Base-by-base conservation (phyloP, 2,888 invertebrate species). In the Spilarctia lutea region DNA sequence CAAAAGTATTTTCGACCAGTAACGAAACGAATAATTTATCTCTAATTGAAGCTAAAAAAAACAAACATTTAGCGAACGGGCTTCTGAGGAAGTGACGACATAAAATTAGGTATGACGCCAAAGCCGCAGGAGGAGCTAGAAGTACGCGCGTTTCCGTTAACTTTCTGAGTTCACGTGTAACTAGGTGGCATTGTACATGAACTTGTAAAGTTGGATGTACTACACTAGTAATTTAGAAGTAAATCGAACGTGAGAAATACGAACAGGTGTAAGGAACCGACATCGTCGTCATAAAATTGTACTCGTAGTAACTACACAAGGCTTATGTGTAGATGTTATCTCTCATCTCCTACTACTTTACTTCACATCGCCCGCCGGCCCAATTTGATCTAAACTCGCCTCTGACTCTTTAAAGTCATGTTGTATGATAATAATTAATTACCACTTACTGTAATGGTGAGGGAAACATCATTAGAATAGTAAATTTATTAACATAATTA, bases 201-300 rank as follows among this genome's bases (percentile, higher is more conserved):
- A 85, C 67, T 79, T 69, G 76, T 79, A 75, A 68, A 73, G 67
- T 73, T 74, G 79, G 68, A 76, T 68, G 68, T 42, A 71, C 63
- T 68, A 65, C 73, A 71, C 30, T 75, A 77, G 65, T 80, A 75
- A 81, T 81, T 77, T 74, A 70, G 72, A 74, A 78, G 75, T 72
- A 76, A 76, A 74, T 86, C 76, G 81, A 81, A 83, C 92, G 94
- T 94, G 94, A 91, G 94, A 94, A 93, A 87, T 83, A 79, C 81
- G 83, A 87, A 88, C 94, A 94, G 94, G 93, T 94, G 94, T 87
- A 72, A 81, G 77, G 83, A 85, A 85, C 84, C 80, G 78, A 66
- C 74, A 73, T 67, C 48, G 76, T 74, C 75, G 80, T 75, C 74
- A 75, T 81, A 74, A 56, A 56, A 52, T 24, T 52, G 42, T 42